Evolutionary conservation across 1,140 invertebrate genomes (phyloP).

Genomic region (Zaprionus ornatus): DNA sequence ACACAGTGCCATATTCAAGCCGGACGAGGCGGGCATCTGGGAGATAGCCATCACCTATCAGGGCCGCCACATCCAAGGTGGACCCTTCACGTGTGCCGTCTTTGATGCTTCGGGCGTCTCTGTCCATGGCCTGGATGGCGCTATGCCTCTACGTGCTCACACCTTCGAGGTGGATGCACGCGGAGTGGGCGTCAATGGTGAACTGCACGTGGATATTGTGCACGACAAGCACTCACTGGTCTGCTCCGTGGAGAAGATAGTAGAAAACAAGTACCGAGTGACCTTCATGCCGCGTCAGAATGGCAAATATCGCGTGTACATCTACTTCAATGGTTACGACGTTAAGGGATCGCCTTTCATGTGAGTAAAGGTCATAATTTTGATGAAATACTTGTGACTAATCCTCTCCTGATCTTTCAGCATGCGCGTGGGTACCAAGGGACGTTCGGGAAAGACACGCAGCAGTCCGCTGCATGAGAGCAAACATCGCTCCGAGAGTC

Average conservation of each 20-base stretch:
- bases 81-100: constrained; percentile 98
- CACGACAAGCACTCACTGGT: constrained; percentile 93
- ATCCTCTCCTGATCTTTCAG: background rate
- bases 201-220: constrained; percentile 94
- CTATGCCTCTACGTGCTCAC: constrained; percentile 90
- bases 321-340: constrained; percentile 97
- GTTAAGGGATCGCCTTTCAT: constrained; percentile 95
- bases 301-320: constrained; percentile 95
- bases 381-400: background rate
- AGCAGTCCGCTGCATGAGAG: constrained; percentile 81
- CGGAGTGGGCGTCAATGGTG: constrained; percentile 93
- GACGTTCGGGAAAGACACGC: constrained; percentile 84
- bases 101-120: constrained; percentile 97
- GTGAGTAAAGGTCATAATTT: constrained; percentile 18
- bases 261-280: constrained; percentile 92
- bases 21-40: constrained; percentile 98
- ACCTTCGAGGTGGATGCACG: constrained; percentile 93
- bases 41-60: constrained; percentile 97
- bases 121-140: constrained; percentile 90
- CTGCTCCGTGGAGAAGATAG: constrained; percentile 92
- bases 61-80: constrained; percentile 97
- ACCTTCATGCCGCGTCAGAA: constrained; percentile 94
- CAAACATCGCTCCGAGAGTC: constrained; percentile 82
- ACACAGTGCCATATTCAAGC: constrained; percentile 97
- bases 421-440: constrained; percentile 89